Base-by-base conservation (phyloP, 1,140 invertebrate species). In the Drosophila ficusphila region DNA sequence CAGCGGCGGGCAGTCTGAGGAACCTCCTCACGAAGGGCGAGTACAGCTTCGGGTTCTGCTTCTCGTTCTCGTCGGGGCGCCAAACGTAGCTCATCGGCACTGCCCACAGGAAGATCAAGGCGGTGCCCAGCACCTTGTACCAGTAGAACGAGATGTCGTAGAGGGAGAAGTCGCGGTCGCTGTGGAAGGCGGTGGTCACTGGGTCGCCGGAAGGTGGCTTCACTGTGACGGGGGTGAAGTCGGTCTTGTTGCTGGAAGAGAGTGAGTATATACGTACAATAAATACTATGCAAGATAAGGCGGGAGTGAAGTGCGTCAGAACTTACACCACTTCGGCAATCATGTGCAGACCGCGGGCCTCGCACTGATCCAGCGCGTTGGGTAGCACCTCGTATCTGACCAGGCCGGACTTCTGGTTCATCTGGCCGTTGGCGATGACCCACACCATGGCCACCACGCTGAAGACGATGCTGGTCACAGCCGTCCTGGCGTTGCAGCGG, bases 381-480 rank as follows among this genome's bases (percentile, higher is more conserved):
- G 93, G 92, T 73, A 94, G 93, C 1, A 92, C 90, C 3, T 1
- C 92, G 86, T 89, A 94, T 93, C 19, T 65, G 62, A 81, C 95
- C 92, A 57, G 76, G 0, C 94, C 94, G 1, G 88, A 91, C 3
- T 93, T 93, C 41, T 95, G 93, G 25, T 94, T 93, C 8, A 95
- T 91, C 85, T 97, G 96, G 0, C 95, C 94, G 3, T 95, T 95
- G 21, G 96, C 92, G 2, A 96, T 96, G 18, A 97, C 94, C 95
- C 95, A 96, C n/a, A 95, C 92, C 68, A 96, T 94, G 11, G 95
- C 91, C 2, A 92, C 78, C 3, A 97, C 90, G 60, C 95, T 94
- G 18, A 93, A 81, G 0, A 96, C 27, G 0, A 95, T 93, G 9
- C 96, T 96, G 19, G 92, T 90, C 51, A 95, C 92, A 0, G 96